Conservation (phyloP, 2,888 invertebrate genomes). For the Serripes groenlandicus region DNA sequence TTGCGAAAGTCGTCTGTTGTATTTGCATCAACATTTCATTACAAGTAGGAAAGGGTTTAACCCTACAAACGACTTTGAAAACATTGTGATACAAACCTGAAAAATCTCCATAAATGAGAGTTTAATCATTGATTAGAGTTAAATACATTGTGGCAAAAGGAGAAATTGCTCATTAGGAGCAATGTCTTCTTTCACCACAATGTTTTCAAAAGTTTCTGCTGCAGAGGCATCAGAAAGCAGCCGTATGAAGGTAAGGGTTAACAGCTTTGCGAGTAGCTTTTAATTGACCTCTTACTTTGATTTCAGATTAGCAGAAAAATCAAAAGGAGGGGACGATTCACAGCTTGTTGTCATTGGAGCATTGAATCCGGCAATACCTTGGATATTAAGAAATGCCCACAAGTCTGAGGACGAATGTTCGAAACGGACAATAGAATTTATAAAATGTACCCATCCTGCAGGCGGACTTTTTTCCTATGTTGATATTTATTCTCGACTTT, state of each 20-base stretch:
- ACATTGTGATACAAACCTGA: neutral
- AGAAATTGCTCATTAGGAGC: neutral
- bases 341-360: constrained; percentile 80
- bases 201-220: neutral
- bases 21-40: too few relatives aligned
- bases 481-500: constrained; percentile 77
- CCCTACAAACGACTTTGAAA: neutral
- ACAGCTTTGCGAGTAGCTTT: too few relatives aligned
- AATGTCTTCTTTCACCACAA: neutral
- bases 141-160: neutral
- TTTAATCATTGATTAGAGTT: too few relatives aligned
- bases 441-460: constrained; percentile 82
- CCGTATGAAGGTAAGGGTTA: too few relatives aligned
- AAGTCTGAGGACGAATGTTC: constrained; percentile 78
- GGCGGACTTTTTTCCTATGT: constrained; percentile 75
- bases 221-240: too few relatives aligned
- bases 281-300: too few relatives aligned
- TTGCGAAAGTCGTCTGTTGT: too few relatives aligned
- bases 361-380: constrained; percentile 78
- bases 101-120: too few relatives aligned
- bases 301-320: constrained; percentile 67
- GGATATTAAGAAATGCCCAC: constrained; percentile 81
- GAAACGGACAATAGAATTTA: constrained; percentile 74
- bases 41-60: too few relatives aligned
- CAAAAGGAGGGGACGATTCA: constrained; percentile 67